Evolutionary conservation across 2,113 vertebrate species (phyloP), one percentile per base, ranked within the genome.

Genomic region (Passerina amoena): DNA sequence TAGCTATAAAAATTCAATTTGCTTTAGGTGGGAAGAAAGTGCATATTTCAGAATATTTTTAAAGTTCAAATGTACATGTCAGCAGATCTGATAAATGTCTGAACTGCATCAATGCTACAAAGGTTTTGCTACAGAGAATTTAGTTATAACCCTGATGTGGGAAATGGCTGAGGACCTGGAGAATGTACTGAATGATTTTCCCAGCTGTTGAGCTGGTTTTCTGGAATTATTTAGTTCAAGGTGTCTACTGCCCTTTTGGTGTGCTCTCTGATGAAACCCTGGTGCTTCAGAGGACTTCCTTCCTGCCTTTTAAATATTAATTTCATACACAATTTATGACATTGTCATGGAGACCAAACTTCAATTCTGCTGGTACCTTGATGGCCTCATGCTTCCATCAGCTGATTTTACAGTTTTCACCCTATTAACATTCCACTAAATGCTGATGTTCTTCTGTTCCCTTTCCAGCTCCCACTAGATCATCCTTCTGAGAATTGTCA

Each of bases 271-370:
- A 28, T 82, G 78, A 89, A 92, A 63, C 16, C 40, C 20, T 69
- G 44, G 44, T 82, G 40, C 45, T 96, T 92, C 89, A 96, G 69
- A 95, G 37, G 11, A 25, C 66, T 91, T 90, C 61, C 42, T 93
- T 82, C 47, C 63, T 77, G 13, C 16, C 21, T 87, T 82, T 91
- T 44, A 96, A 97, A 83, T 70, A 92, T 83, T 96, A 10, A 94
- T 86, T 90, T 93, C 70, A 71, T 92, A 80, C 59, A 81, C 13
- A 96, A 77, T 94, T 93, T 85, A 94, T 94, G 82, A 57, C 28
- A 50, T 38, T 91, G 70, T 38, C 54, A 73, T 33, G 60, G 66
- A 71, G 15, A 63, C 71, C 47, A 78, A 75, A n/a, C 28, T 63
- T 82, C 38, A 83, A 2, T 65, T 38, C 42, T 54, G 38, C 47